Percentiles rank a stretch among this genome's conserved stretches.
These are phyloP conservation scores for human (Homo sapiens) DNA, from an alignment of 2,113 vertebrate genomes.

Conservation along the genomic window GRCh38 chr18:9753501-9754000, in stretches of 20 bases:
- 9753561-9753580: neutral
- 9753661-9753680: neutral
- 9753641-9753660: neutral
- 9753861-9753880: neutral
- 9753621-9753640: neutral
- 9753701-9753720: neutral
- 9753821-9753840: neutral
- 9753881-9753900: neutral
- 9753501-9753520: neutral
- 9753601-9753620: neutral
- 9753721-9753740: neutral
- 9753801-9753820: neutral
- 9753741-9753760: neutral
- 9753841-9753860: neutral
- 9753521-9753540: neutral
- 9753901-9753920: neutral
- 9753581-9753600: neutral
- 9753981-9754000: neutral
- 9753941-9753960: neutral
- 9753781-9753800: neutral
- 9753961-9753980: neutral
- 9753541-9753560: neutral
- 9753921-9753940: neutral
- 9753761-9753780: neutral
- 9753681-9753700: neutral